Evolutionary conservation across 2,888 invertebrate genomes (phyloP).

Genomic region (Brachyptera putata): DNA sequence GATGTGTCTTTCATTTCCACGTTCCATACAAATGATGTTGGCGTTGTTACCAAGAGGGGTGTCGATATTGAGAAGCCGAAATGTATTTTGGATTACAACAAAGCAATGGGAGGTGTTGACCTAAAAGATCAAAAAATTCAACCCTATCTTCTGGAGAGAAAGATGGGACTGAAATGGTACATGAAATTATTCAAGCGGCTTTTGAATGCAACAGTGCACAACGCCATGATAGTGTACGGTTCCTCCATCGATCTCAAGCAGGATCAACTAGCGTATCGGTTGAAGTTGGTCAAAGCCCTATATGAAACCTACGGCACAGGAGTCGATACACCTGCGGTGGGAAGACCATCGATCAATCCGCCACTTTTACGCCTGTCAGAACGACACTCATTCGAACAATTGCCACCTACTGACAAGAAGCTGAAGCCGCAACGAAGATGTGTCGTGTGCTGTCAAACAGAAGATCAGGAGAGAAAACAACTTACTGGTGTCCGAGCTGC

Average conservation of each 20-base stretch:
- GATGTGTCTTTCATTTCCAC: slow-evolving; percentile 14
- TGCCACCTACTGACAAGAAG: slow-evolving; percentile 7
- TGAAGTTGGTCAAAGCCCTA: slow-evolving; percentile 5
- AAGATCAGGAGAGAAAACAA: too few species aligned
- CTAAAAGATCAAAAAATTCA: slow-evolving; percentile 18
- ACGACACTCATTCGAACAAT: slow-evolving; percentile 16
- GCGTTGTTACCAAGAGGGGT: neutral
- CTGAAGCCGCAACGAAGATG: slow-evolving; percentile 22
- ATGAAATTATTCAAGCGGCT: slow-evolving; percentile 9
- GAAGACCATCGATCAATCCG: slow-evolving; percentile 20
- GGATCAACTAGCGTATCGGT: neutral
- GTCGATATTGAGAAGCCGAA: neutral
- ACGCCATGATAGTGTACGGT: neutral
- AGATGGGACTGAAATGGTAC: slow-evolving; percentile 1
- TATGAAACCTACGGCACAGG: neutral
- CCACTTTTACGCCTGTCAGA: slow-evolving; percentile 9
- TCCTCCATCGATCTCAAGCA: neutral
- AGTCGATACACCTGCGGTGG: neutral
- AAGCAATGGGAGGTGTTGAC: slow-evolving; percentile 21
- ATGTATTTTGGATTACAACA: neutral
- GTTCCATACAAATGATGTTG: slow-evolving; percentile 6
- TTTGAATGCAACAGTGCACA: slow-evolving; percentile 5
- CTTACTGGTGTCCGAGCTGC: slow-evolving; percentile 7
- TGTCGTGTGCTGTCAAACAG: too few species aligned
- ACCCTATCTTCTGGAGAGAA: neutral